Evolutionary conservation across 35 echinoderm and acorn worm genomes (phyloP).

Genomic region (Amphiura filiformis): DNA sequence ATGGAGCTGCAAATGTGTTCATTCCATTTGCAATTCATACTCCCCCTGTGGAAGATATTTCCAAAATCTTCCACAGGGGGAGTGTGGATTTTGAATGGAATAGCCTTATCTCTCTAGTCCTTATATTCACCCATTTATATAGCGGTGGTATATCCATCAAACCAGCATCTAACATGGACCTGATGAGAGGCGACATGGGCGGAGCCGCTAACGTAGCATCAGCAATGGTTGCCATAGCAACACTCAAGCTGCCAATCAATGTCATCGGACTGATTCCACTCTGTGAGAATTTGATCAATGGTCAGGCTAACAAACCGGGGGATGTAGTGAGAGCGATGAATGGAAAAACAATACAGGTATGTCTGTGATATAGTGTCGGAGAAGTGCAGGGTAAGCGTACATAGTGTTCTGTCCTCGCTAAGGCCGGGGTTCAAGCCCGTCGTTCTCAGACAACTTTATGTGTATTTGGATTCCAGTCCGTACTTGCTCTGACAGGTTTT

Average conservation of each 20-base stretch:
- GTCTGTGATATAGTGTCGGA: not conserved
- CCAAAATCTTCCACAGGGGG: too few relatives aligned
- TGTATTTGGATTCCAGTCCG: too few relatives aligned
- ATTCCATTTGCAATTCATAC: too few relatives aligned
- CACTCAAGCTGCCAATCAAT: constrained; percentile 79
- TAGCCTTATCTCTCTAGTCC: too few relatives aligned
- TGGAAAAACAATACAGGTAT: constrained; percentile 97
- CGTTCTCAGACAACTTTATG: too few relatives aligned
- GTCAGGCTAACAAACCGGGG: constrained; percentile 80
- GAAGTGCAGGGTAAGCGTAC: not conserved
- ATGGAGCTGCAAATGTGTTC: too few relatives aligned
- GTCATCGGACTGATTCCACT: constrained; percentile 79
- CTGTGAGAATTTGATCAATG: constrained; percentile 94
- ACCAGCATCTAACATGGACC: constrained; percentile 78
- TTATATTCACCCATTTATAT: not conserved
- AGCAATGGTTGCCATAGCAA: constrained; percentile 75
- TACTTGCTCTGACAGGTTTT: too few relatives aligned
- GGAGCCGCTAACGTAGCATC: constrained; percentile 87
- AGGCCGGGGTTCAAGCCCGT: not conserved
- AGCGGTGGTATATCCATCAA: constrained; percentile 95
- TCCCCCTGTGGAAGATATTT: too few relatives aligned
- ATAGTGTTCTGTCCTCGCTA: not conserved
- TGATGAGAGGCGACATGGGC: constrained; percentile 98
- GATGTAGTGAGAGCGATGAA: constrained; percentile 97
- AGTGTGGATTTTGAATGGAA: too few relatives aligned